These are phyloP conservation scores for Dusona sp. DNA, from an alignment of 2,888 invertebrate species.

Conservation along the genomic window DNA sequence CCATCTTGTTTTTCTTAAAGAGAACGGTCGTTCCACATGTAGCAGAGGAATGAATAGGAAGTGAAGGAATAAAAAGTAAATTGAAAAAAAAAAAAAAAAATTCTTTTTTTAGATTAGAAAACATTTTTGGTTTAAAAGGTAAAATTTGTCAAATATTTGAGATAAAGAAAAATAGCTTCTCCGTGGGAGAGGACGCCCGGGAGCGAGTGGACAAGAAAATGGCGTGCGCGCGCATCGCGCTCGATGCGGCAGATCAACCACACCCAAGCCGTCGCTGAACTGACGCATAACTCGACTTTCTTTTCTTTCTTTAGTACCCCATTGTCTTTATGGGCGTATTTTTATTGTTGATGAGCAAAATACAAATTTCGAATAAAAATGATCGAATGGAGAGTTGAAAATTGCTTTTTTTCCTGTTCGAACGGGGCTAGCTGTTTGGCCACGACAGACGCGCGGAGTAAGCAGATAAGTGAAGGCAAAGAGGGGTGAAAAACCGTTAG, in stretches of 20 bases:
- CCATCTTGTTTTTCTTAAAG: no score
- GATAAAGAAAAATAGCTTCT: neutral
- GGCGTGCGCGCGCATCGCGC: slow-evolving; percentile 82
- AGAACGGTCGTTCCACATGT: no score
- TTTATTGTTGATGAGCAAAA: neutral
- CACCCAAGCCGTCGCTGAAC: slow-evolving; percentile 75
- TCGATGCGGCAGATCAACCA: slow-evolving; percentile 82
- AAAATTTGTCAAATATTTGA: neutral
- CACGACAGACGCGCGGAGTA: neutral
- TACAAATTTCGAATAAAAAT: neutral
- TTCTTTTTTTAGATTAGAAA: no score
- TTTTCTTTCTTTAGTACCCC: slow-evolving; percentile 28
- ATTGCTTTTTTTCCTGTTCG: neutral
- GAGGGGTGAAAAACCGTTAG: slow-evolving; percentile 73
- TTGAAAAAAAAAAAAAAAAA: no score
- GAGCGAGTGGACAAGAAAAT: slow-evolving; percentile 48
- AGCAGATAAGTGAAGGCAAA: slow-evolving; percentile 4
- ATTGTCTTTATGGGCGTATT: neutral
- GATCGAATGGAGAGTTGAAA: neutral
- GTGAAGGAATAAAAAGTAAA: no score
- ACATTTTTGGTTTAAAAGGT: neutral
- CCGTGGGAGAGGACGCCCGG: neutral
- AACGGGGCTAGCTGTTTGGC: neutral
- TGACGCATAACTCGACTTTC: slow-evolving; percentile 34
- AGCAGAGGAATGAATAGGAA: no score